phyloP scores from a whole-genome alignment of 2,888 invertebrate genomes.

The Campoplex capitator region DNA sequence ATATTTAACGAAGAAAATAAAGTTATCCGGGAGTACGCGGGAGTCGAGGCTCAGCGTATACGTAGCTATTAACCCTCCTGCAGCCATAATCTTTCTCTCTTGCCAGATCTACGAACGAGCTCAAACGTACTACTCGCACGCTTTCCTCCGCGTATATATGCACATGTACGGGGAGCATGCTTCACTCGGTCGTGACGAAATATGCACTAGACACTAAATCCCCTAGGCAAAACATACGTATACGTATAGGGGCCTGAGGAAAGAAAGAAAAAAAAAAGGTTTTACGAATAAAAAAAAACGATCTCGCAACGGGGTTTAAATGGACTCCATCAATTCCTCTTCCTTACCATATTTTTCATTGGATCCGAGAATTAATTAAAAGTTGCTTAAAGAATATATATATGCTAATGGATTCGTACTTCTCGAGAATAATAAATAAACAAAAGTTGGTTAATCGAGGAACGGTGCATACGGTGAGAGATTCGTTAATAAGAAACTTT shows the following conservation, averaged over 20 bases:
- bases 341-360: constrained; percentile 16
- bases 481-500: not conserved
- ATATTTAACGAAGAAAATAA: constrained; percentile 69
- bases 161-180: constrained; percentile 19
- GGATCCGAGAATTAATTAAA: constrained; percentile 9
- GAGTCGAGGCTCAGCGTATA: constrained; percentile 3
- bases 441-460: not conserved
- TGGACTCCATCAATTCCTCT: not conserved
- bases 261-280: not conserved
- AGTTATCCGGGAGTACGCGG: constrained; percentile 53
- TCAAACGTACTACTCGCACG: constrained; percentile 35
- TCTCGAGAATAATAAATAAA: not conserved
- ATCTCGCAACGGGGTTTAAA: not conserved
- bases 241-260: not conserved
- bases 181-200: constrained; percentile 42
- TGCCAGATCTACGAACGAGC: constrained; percentile 24
- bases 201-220: constrained; percentile 18
- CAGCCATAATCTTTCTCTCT: constrained; percentile 11
- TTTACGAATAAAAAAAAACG: constrained; percentile 11
- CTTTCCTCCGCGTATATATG: constrained; percentile 11
- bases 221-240: not conserved
- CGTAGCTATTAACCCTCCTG: constrained; percentile 51
- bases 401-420: not conserved
- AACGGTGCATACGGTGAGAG: not conserved
- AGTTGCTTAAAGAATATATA: not conserved